Percentiles rank a stretch among this genome's conserved stretches.
Conservation (phyloP, 2,888 invertebrate species). For the Tetanocera ferruginea region DNA sequence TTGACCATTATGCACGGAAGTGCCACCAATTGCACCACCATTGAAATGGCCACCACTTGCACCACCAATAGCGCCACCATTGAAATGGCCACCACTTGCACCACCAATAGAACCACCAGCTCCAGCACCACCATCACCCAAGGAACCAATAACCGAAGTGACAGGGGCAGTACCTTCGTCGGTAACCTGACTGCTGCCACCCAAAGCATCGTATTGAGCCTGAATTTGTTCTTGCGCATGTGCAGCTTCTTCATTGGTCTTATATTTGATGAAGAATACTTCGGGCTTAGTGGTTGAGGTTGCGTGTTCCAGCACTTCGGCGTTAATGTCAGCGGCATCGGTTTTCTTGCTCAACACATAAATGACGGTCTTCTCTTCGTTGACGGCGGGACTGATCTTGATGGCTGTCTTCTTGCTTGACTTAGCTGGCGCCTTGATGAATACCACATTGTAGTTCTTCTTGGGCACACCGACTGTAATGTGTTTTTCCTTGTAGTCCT, state of each 20-base stretch:
- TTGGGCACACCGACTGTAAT: slow-evolving; percentile 67
- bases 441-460: slow-evolving; percentile 69
- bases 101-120: slow-evolving; percentile 32
- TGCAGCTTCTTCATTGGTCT: slow-evolving; percentile 67
- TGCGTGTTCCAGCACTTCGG: slow-evolving; percentile 64
- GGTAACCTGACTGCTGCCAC: slow-evolving; percentile 66
- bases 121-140: slow-evolving; percentile 50
- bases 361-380: slow-evolving; percentile 69
- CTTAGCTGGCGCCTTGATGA: slow-evolving; percentile 67
- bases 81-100: slow-evolving; percentile 25
- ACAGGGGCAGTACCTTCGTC: slow-evolving; percentile 68
- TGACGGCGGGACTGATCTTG: slow-evolving; percentile 64
- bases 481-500: slow-evolving; percentile 62
- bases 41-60: slow-evolving; percentile 39
- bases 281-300: slow-evolving; percentile 68
- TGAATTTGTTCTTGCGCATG: slow-evolving; percentile 69
- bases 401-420: slow-evolving; percentile 62
- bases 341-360: slow-evolving; percentile 68
- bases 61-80: slow-evolving; percentile 43
- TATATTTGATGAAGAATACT: slow-evolving; percentile 70
- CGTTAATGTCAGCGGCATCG: slow-evolving; percentile 63
- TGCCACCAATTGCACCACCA: slow-evolving; percentile 28
- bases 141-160: slow-evolving; percentile 66
- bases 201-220: slow-evolving; percentile 68
- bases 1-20: slow-evolving; percentile 5